Base-by-base conservation (phyloP, 2,113 vertebrate genomes). In the Rhinolophus ferrumequinum region DNA sequence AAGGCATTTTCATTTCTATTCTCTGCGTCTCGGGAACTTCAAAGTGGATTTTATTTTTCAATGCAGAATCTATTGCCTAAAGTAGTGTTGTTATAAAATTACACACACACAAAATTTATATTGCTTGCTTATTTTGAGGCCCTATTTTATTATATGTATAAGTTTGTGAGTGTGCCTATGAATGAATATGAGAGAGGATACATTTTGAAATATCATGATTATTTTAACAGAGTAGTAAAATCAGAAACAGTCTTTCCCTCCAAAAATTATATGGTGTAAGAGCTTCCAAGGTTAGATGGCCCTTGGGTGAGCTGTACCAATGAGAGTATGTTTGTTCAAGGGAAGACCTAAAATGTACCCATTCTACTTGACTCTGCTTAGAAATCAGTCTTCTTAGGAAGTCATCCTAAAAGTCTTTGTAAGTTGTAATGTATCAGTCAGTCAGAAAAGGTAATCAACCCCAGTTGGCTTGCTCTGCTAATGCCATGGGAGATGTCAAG, bases 91-190 rank as follows among this genome's bases (percentile, higher is more conserved):
- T 44, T 75, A 15, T 90, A 70, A 93, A 96, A 22, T 18, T 62
- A 44, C 47, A 77, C 35, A 11, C 3, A 26, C 77, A 56, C 19
- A 44, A 50, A 41, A 73, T 89, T 89, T 80, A 72, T 58, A 54
- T 56, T 56, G 13, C 24, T 90, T 92, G 44, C 67, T 90, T 94
- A 54, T 90, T 94, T 92, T 62, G 44, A 96, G 60, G 16, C 30
- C n/a, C 22, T n/a, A 1, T 89, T 90, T 82, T 93, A 67, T 77
- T 56, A 24, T 66, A 30, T 9, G 41, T 2, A 33, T 10, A 75
- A 5, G 7, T 96, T 94, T 73, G 8, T 91, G n/a, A 86, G 28
- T 81, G 64, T 75, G 33, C 5, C 50, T 33, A 4, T 87, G 56
- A 79, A 79, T 82, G 58, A 92, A 85, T 33, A 30, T 75, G 62